Conservation (phyloP, 2,113 vertebrate species). For the Protobothrops mucrosquamatus region DNA sequence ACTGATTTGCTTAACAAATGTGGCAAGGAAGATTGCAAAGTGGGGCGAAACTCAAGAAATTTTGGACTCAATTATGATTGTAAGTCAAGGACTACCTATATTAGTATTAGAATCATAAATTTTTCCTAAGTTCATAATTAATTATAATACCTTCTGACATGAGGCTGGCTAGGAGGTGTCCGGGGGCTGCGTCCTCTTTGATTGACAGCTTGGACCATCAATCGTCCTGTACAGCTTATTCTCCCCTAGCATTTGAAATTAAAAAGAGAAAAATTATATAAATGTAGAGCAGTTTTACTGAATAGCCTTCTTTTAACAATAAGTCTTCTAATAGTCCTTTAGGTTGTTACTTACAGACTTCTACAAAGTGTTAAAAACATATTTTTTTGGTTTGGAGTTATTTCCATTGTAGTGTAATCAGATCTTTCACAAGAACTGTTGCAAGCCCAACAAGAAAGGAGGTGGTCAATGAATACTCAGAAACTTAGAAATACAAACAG, state of each 20-base stretch:
- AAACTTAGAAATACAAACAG: background rate
- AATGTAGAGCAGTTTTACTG: background rate
- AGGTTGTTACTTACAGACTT: background rate
- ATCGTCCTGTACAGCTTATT: constrained; percentile 90
- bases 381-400: background rate
- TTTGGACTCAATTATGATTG: background rate
- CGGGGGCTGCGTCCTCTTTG: constrained; percentile 91
- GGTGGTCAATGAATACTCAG: background rate
- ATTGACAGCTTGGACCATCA: constrained; percentile 99
- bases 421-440: background rate
- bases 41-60: background rate
- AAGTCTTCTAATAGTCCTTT: background rate
- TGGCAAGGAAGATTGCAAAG: background rate
- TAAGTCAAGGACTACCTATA: background rate
- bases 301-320: background rate
- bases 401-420: background rate
- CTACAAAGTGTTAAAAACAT: background rate
- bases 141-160: constrained; percentile 84
- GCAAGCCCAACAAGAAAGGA: background rate
- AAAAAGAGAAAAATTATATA: background rate
- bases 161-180: constrained; percentile 80
- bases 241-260: constrained; percentile 76
- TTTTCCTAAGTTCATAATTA: background rate
- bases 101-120: background rate
- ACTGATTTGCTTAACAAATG: background rate